These are phyloP conservation scores for Melanostigma gelatinosum DNA, from an alignment of 2,113 vertebrate genomes.

Conservation along the genomic window DNA sequence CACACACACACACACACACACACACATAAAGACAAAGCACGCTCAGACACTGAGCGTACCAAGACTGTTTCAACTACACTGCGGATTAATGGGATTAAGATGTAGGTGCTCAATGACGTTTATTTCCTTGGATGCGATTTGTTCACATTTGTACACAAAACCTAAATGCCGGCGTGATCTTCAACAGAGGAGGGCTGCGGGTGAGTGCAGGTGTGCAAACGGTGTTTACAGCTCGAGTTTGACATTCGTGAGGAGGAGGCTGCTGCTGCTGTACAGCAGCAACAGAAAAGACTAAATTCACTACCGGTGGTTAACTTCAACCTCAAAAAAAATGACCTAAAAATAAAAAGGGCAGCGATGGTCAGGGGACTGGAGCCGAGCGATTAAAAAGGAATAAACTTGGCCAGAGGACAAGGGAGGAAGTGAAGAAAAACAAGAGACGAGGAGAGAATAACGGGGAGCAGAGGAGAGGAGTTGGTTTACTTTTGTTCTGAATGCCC, in stretches of 20 bases:
- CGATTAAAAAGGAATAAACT: constrained; percentile 31
- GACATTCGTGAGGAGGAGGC: constrained; percentile 38
- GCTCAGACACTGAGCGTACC: neutral
- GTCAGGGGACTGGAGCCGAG: neutral
- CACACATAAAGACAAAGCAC: constrained; percentile 2
- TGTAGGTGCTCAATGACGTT: constrained; percentile 16
- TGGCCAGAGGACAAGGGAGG: constrained; percentile 12
- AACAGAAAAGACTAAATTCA: constrained; percentile 5
- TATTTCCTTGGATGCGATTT: constrained; percentile 22
- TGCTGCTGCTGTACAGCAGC: neutral
- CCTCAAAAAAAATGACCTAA: neutral
- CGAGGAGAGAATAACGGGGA: constrained; percentile 4
- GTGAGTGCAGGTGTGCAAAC: constrained; percentile 43
- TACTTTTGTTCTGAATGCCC: constrained; percentile 30
- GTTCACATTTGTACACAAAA: constrained; percentile 20
- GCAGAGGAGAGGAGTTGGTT: constrained; percentile 10
- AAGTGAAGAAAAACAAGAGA: constrained; percentile 31
- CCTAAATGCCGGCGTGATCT: constrained; percentile 39
- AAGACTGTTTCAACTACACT: constrained; percentile 3
- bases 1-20: neutral
- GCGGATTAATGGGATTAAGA: constrained; percentile 49
- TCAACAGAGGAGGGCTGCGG: constrained; percentile 43
- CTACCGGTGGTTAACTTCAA: neutral
- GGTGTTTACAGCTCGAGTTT: constrained; percentile 38
- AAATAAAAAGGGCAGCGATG: neutral